Base-by-base conservation (phyloP, 1,140 invertebrate genomes). In the Prorops nasuta region DNA sequence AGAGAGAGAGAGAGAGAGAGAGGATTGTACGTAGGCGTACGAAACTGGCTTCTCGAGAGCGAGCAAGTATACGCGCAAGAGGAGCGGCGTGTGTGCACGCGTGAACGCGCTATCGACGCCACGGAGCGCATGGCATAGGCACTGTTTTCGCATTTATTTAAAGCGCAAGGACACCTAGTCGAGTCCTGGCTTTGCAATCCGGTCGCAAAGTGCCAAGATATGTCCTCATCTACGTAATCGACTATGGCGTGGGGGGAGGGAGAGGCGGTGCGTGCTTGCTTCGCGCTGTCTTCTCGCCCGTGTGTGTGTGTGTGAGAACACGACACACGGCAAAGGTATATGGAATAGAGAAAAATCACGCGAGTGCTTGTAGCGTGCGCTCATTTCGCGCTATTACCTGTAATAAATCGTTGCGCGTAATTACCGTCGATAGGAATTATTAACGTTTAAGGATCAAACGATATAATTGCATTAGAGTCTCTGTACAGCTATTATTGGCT, bases 111-210 rank as follows among this genome's bases (percentile, higher is more conserved):
- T 12, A 3, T 22, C 15, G 10, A 17, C 31, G 4, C 31, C 24
- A 4, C 24, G 24, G 31, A 43, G 28, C 16, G 28, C 57, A 60
- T 47, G 40, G 51, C 41, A 44, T 51, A 63, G 53, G 51, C 55
- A 58, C 48, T 65, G 60, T 71, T 72, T 70, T 71, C 64, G 63
- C 67, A 70, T 71, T 72, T 72, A 74, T 71, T 72, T 74, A 70
- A 74, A 66, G 66, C 67, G 59, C 71, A 74, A 74, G 71, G 69
- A 74, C 69, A 74, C 52, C 67, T 72, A 70, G 69, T 72, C 63
- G 58, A 64, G 66, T 65, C 58, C 67, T 50, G 66, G 51, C 58
- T 60, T 49, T 36, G 54, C 62, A 53, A 51, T 58, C 62, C 59
- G 56, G 53, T 60, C 64, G 68, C 68, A 69, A 70, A 72, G 68